Conservation (phyloP, 2,888 invertebrate genomes). For the Leucophora obtusa region DNA sequence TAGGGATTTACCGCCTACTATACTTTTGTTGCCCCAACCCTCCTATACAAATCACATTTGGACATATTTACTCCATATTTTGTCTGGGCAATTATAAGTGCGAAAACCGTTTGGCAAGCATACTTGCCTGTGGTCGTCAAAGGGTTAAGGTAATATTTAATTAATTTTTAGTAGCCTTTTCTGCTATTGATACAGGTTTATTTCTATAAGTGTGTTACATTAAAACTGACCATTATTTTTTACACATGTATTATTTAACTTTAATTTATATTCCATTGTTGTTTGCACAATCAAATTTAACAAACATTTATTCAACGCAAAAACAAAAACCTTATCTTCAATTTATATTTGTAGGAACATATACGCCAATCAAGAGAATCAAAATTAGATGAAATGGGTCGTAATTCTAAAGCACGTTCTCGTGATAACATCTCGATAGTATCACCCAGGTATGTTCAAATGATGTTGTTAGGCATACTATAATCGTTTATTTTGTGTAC, state of each 20-base stretch:
- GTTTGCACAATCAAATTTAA: not conserved
- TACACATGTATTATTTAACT: not conserved
- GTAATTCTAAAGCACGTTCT: constrained; percentile 77
- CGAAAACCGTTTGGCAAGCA: no score
- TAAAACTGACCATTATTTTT: not conserved
- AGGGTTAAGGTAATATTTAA: no score
- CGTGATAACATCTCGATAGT: constrained; percentile 77
- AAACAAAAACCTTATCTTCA: not conserved
- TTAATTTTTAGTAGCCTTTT: no score
- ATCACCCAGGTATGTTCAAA: constrained; percentile 67
- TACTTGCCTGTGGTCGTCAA: no score
- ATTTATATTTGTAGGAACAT: constrained; percentile 81
- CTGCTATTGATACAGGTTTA: no score
- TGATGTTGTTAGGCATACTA: not conserved
- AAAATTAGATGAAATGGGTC: constrained; percentile 84
- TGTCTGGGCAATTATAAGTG: no score
- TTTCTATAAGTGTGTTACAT: no score
- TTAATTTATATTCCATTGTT: constrained; percentile 3
- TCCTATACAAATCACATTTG: no score
- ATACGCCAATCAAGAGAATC: constrained; percentile 90
- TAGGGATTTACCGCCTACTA: no score
- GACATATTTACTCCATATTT: no score
- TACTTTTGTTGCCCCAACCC: no score
- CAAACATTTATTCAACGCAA: not conserved
- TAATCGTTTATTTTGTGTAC: constrained; percentile 32